A percentile compares a stretch with the other conserved stretches of the same genome.
Conservation (phyloP, 2,797 vertebrate species). For the Anas georgica region DNA sequence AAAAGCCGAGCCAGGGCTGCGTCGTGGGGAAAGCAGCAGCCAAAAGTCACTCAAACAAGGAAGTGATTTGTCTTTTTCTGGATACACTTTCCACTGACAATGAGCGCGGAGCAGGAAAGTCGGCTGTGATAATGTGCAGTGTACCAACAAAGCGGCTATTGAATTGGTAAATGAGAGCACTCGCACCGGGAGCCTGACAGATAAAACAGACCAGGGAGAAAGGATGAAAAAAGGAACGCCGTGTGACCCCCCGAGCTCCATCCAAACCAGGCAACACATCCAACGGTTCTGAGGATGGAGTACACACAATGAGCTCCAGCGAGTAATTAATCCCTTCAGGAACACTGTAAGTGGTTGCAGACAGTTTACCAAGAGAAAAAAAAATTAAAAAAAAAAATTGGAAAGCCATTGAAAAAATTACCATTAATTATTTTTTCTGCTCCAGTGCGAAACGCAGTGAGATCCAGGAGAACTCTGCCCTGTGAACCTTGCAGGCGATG, state of each 20-base stretch:
- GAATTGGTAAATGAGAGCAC: neutral
- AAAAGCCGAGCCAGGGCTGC: neutral
- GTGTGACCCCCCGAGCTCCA: neutral
- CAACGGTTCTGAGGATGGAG: constrained; percentile 38
- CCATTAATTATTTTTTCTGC: constrained; percentile 17
- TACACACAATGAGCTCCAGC: constrained; percentile 37
- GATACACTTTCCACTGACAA: constrained; percentile 4
- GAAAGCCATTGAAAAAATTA: constrained; percentile 55
- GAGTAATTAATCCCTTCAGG: constrained; percentile 61
- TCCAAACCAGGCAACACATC: constrained; percentile 38
- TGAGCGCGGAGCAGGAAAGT: neutral
- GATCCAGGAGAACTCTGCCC: neutral
- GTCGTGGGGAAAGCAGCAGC: constrained; percentile 34
- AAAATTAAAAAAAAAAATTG: neutral
- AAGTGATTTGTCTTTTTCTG: constrained; percentile 61
- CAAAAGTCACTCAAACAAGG: constrained; percentile 67
- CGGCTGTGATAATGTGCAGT: neutral
- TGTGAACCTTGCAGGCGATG: neutral
- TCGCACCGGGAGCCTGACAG: constrained; percentile 36
- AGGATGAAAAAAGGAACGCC: neutral
- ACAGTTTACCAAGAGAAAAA: constrained; percentile 36
- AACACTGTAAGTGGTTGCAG: constrained; percentile 58
- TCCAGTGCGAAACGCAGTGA: neutral
- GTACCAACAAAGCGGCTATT: neutral
- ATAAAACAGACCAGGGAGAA: neutral